Percentiles rank a stretch among this genome's conserved stretches.
phyloP scores from a whole-genome alignment of 2,797 vertebrate genomes.

The Poeciliopsis presidionis region DNA sequence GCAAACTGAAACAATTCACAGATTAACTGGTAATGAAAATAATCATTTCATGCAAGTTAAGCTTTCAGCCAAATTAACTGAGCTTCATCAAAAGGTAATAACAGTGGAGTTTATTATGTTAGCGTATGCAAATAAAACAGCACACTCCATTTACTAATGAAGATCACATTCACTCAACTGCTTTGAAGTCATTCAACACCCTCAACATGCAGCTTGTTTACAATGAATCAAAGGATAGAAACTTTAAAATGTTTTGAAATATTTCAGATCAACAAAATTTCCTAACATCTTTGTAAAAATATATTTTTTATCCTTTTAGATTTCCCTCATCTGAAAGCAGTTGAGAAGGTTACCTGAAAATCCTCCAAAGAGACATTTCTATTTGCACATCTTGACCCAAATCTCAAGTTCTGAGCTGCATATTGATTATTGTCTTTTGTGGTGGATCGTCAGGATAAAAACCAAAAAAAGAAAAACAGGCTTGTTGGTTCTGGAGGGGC shows the following conservation, averaged over 20 bases:
- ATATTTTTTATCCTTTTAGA: not conserved
- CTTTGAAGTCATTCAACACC: not conserved
- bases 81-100: not conserved
- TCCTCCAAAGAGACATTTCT: slow-evolving; percentile 8
- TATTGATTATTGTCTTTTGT: slow-evolving; percentile 31
- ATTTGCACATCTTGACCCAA: slow-evolving; percentile 18
- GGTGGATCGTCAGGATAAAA: slow-evolving; percentile 50
- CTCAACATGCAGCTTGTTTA: not conserved
- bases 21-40: slow-evolving; percentile 5
- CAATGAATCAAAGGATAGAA: not conserved
- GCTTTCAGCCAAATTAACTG: slow-evolving; percentile 1
- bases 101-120: not conserved
- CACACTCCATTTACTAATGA: slow-evolving; percentile 6
- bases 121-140: slow-evolving; percentile 2
- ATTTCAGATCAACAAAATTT: not conserved
- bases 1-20: not conserved
- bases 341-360: not conserved
- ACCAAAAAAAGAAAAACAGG: slow-evolving; percentile 25
- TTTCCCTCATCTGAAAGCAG: not conserved
- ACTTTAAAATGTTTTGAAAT: not conserved
- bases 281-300: not conserved
- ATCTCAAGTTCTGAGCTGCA: slow-evolving; percentile 11
- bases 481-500: slow-evolving; percentile 64
- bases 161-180: not conserved
- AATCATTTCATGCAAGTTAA: slow-evolving; percentile 4